phyloP scores from a whole-genome alignment of 2,888 invertebrate genomes.

The Euclidia mi region DNA sequence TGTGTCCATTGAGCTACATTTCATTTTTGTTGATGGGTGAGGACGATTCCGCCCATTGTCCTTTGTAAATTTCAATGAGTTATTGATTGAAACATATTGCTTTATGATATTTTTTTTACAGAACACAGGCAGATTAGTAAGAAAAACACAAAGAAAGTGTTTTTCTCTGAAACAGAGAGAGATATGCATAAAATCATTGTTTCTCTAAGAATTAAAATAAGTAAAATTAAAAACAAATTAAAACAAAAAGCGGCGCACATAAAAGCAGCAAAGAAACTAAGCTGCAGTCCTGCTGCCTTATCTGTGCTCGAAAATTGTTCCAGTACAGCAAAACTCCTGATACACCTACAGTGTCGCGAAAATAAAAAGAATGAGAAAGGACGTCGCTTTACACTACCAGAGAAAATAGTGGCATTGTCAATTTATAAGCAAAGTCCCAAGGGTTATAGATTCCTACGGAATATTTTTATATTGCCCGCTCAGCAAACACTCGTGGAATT shows the following conservation, averaged over 20 bases:
- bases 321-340: slow-evolving; percentile 23
- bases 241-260: slow-evolving; percentile 9
- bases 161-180: slow-evolving; percentile 11
- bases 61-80: too few relatives aligned
- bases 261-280: slow-evolving; percentile 16
- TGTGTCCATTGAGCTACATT: too few relatives aligned
- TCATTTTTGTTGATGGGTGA: too few relatives aligned
- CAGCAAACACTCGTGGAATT: slow-evolving; percentile 31
- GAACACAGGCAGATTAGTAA: slow-evolving; percentile 7
- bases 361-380: slow-evolving; percentile 30
- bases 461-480: slow-evolving; percentile 39
- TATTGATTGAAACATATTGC: neutral
- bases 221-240: slow-evolving; percentile 2
- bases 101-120: slow-evolving; percentile 14
- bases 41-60: too few relatives aligned
- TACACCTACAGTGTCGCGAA: slow-evolving; percentile 11
- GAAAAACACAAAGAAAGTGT: slow-evolving; percentile 2
- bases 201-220: slow-evolving; percentile 15
- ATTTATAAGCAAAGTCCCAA: slow-evolving; percentile 40
- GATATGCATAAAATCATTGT: slow-evolving; percentile 13
- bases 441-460: slow-evolving; percentile 30
- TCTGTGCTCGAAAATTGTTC: slow-evolving; percentile 18
- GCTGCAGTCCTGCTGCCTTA: slow-evolving; percentile 7
- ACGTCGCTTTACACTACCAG: slow-evolving; percentile 31
- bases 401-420: slow-evolving; percentile 40